phyloP scores from a whole-genome alignment of 2,113 vertebrate genomes.

The Ceyx margarethae region DNA sequence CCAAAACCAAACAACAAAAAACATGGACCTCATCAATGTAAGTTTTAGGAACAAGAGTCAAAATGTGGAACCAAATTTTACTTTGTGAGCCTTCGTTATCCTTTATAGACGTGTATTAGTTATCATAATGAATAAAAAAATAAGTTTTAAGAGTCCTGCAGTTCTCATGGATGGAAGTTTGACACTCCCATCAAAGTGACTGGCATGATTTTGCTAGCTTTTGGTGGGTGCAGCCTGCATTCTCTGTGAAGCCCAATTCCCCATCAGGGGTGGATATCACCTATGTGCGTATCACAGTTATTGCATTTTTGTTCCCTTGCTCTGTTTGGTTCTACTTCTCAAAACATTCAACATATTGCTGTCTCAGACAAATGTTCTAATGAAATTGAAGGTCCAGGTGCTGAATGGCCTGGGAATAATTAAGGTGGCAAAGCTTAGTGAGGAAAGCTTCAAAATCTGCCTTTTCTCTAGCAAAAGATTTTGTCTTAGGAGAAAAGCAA shows the following conservation, averaged over 20 bases:
- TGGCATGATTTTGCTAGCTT: background rate
- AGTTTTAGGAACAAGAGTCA: background rate
- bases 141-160: background rate
- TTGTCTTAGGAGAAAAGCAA: background rate
- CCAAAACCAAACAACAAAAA: background rate
- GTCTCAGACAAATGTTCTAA: background rate
- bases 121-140: background rate
- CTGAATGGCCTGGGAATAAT: background rate
- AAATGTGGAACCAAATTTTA: background rate
- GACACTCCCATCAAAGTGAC: background rate
- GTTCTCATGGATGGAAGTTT: background rate
- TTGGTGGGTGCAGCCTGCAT: background rate
- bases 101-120: background rate
- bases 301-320: background rate
- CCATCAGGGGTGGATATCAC: background rate
- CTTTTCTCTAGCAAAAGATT: background rate
- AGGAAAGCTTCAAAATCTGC: background rate
- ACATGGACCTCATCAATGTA: accelerated
- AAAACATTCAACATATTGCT: background rate
- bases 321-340: background rate
- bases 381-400: background rate
- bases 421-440: background rate
- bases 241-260: background rate
- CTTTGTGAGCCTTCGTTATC: background rate
- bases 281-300: background rate